Base-by-base conservation (phyloP, 2,797 vertebrate genomes). In the Eremophila alpestris region DNA sequence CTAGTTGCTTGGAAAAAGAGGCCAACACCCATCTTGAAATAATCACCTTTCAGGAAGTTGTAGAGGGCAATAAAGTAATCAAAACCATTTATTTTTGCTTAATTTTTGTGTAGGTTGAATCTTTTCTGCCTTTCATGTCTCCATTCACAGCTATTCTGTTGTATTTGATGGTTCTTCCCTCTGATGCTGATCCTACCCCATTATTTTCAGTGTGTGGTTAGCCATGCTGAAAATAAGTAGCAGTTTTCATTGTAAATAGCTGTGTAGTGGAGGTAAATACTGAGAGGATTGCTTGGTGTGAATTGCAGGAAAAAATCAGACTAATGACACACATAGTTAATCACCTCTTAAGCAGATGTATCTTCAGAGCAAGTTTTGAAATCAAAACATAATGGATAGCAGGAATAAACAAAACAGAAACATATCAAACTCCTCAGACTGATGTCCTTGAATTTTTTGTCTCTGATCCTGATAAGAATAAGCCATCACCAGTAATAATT, bases 1-100 rank as follows among this genome's bases (percentile, higher is more conserved):
- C 22, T 16, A 23, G 10, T 3, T 83, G 17, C 30, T 30, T 77
- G 21, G 14, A 30, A 40, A 38, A 38, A 38, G 36, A 38, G 38
- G 29, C 9, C 0, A 0, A 40, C 6, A 3, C 8, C 21, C 7
- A 34, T 45, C 21, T 52, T 46, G 29, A 52, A 29, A 29, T 19
- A n/a, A 8, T 4, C 8, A 27, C 21, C 9, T 32, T 64, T 70
- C 15, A 40, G 13, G 6, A 32, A 41, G 21, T 34, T 71, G 13
- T 52, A 71, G 71, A 64, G 6, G 40, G 16, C 21, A 64, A 41
- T 46, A 52, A 27, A 27, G 34, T 70, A 0, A 45, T 40, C 22
- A 60, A 41, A 45, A 23, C 1, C 3, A 11, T 30, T 62, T 54
- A 11, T 24, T 84, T 80, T 29, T 41, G 38, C 19, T 45, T 43